Percentiles rank a stretch among this genome's conserved stretches.
These are phyloP conservation scores for Scalopus aquaticus DNA, from an alignment of 2,113 vertebrate genomes.

Conservation along the genomic window DNA sequence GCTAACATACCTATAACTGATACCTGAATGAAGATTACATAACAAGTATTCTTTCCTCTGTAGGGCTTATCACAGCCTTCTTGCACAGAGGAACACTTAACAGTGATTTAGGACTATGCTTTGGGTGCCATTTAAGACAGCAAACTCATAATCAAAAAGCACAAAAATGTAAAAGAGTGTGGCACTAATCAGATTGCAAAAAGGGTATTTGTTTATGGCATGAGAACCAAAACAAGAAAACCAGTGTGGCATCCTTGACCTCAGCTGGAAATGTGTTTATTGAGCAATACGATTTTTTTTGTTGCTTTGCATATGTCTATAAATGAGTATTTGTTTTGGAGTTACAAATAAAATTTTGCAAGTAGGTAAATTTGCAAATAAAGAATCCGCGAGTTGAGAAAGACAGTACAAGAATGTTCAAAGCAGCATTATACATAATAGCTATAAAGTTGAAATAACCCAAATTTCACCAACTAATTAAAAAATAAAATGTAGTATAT, in stretches of 20 bases:
- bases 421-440: background rate
- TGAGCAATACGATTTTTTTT: slow-evolving; percentile 9
- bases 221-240: slow-evolving; percentile 24
- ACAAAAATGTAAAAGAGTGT: slow-evolving; percentile 8
- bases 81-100: background rate
- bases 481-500: background rate
- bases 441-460: background rate
- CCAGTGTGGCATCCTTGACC: background rate
- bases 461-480: background rate
- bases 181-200: background rate
- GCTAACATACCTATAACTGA: background rate
- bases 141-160: background rate
- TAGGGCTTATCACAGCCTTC: background rate
- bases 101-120: background rate
- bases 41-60: background rate
- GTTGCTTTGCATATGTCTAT: background rate
- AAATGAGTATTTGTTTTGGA: background rate
- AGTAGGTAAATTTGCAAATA: slow-evolving; percentile 33
- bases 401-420: background rate
- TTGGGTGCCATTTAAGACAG: background rate
- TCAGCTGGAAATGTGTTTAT: background rate
- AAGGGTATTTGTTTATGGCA: background rate
- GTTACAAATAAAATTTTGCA: slow-evolving; percentile 17
- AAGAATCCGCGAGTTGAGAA: background rate
- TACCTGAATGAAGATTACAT: background rate